Conservation (phyloP, 2,888 invertebrate species). For the Nomada hirtipes region DNA sequence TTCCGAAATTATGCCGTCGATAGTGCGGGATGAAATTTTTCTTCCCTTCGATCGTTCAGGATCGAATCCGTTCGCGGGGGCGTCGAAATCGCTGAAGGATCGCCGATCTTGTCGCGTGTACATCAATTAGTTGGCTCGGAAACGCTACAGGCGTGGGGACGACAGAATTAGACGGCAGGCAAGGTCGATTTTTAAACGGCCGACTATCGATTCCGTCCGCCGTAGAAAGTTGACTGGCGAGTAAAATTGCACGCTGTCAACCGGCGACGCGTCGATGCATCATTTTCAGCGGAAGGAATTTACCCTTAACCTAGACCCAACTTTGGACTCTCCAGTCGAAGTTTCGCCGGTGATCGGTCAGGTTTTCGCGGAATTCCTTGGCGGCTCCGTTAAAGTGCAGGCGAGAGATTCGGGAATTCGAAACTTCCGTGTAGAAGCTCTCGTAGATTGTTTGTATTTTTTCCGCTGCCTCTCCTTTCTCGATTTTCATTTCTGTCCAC, state of each 20-base stretch:
- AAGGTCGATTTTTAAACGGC: conserved; percentile 16
- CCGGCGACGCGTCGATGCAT: neutral
- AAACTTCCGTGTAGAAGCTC: neutral
- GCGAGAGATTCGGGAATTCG: conserved; percentile 1
- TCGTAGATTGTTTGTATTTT: conserved; percentile 5
- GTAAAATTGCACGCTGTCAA: conserved; percentile 7
- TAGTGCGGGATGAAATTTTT: neutral
- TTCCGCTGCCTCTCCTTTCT: too few species aligned
- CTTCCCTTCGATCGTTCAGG: neutral
- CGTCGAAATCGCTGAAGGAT: too few species aligned
- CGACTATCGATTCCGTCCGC: conserved; percentile 2
- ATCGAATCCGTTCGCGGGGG: neutral
- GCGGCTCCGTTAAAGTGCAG: neutral
- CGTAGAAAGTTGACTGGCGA: neutral
- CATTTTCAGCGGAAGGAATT: neutral
- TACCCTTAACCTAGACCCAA: neutral
- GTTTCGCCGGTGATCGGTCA: neutral
- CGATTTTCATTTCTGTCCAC: neutral
- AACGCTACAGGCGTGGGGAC: neutral
- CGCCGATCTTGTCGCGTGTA: too few species aligned
- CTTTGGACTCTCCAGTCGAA: neutral
- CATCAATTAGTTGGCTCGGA: conserved; percentile 9
- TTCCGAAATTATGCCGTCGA: too few species aligned
- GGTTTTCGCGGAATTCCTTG: conserved; percentile 2
- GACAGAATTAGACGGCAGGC: conserved; percentile 6